Percentiles rank a stretch among this genome's conserved stretches.
Conservation (phyloP, 1,140 invertebrate species). For the Leptinotarsa defecta region DNA sequence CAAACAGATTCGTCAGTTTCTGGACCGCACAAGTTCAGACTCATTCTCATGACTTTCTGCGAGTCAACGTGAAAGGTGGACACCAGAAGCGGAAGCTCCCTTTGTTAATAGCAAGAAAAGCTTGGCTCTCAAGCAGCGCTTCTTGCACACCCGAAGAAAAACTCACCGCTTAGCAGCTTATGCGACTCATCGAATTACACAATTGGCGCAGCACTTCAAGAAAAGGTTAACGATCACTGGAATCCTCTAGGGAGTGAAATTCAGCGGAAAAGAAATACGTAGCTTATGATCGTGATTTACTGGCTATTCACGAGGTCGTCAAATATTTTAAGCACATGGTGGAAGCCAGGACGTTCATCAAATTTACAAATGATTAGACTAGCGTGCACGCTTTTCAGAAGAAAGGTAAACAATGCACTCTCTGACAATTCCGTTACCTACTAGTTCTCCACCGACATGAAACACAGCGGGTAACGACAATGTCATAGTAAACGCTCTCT, state of each 20-base stretch:
- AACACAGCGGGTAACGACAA: slow-evolving; percentile 49
- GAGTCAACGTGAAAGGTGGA: slow-evolving; percentile 43
- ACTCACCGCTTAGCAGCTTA: slow-evolving; percentile 35
- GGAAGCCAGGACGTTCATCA: slow-evolving; percentile 45
- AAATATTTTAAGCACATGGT: slow-evolving; percentile 38
- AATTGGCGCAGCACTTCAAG: slow-evolving; percentile 48
- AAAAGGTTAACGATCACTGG: slow-evolving; percentile 41
- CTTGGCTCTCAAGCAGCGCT: slow-evolving; percentile 45
- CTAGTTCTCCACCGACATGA: slow-evolving; percentile 53
- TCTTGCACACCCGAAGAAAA: slow-evolving; percentile 42
- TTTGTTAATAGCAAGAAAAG: slow-evolving; percentile 56
- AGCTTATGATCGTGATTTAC: slow-evolving; percentile 54
- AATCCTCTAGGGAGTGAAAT: slow-evolving; percentile 53
- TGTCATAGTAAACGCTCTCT: slow-evolving; percentile 47
- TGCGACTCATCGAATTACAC: slow-evolving; percentile 46
- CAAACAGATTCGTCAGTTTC: slow-evolving; percentile 28
- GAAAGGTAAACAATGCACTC: slow-evolving; percentile 39
- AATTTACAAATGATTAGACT: slow-evolving; percentile 40
- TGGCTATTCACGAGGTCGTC: slow-evolving; percentile 18
- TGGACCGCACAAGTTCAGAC: slow-evolving; percentile 42
- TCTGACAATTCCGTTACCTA: slow-evolving; percentile 19
- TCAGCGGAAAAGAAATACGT: slow-evolving; percentile 46
- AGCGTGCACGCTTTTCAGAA: slow-evolving; percentile 35
- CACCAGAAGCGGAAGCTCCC: slow-evolving; percentile 39
- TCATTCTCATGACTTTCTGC: slow-evolving; percentile 35